phyloP scores from a whole-genome alignment of 2,113 vertebrate genomes.

The Arvicanthis niloticus region DNA sequence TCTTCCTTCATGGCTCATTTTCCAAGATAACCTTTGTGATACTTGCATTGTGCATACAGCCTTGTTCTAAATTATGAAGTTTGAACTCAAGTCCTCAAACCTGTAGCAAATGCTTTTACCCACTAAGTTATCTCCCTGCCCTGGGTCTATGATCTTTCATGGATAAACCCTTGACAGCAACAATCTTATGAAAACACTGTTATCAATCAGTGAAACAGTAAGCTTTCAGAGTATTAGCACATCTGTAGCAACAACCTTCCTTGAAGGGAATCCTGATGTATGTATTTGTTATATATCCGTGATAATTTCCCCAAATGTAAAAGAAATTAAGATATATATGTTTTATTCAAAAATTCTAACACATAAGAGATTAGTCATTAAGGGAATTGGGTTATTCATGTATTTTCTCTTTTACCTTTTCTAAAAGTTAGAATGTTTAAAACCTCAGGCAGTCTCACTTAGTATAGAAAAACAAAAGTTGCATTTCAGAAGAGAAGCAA shows the following conservation, averaged over 20 bases:
- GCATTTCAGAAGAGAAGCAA: not conserved
- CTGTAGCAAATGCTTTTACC: not conserved
- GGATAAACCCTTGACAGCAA: not conserved
- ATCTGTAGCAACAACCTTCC: not conserved
- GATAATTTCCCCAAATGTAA: not conserved
- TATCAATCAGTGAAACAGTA: not conserved
- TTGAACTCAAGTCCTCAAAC: not conserved
- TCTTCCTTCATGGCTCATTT: too few relatives aligned
- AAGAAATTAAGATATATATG: not conserved
- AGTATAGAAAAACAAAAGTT: not conserved
- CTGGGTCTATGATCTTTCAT: too few relatives aligned
- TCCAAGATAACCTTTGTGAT: not conserved
- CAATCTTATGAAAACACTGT: not conserved
- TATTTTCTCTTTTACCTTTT: not conserved
- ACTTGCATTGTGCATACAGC: not conserved
- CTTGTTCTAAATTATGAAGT: not conserved
- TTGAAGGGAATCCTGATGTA: not conserved
- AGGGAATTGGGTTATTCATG: not conserved
- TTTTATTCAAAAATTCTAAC: not conserved
- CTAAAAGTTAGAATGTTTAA: not conserved
- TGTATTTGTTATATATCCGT: fast-evolving
- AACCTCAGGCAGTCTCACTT: not conserved
- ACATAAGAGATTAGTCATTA: not conserved
- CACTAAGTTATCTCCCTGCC: too few relatives aligned
- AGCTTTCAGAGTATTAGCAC: not conserved